A percentile compares a stretch with the other conserved stretches of the same genome.
Conservation (phyloP, 1,140 invertebrate species). For the Drosophila persimilis region DNA sequence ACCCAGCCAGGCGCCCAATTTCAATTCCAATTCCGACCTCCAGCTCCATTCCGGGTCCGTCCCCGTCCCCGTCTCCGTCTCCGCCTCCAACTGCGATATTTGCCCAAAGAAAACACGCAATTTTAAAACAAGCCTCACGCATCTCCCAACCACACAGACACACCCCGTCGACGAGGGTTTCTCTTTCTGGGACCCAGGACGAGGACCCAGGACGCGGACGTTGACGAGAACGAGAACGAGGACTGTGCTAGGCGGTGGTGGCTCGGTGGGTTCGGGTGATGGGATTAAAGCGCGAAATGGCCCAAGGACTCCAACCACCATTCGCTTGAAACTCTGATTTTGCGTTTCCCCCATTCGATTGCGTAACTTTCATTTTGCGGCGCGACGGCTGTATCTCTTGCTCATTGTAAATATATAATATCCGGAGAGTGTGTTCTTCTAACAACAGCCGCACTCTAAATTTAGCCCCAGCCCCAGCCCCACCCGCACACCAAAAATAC, state of each 20-base stretch:
- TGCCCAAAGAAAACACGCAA: conserved; percentile 57
- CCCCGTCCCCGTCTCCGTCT: too few relatives aligned
- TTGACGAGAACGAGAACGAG: neutral
- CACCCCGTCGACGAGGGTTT: conserved; percentile 37
- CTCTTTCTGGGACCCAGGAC: conserved; percentile 1
- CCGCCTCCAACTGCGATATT: conserved; percentile 6
- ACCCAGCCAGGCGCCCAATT: conserved; percentile 24
- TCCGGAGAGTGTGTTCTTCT: conserved; percentile 45
- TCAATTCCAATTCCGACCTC: conserved; percentile 21
- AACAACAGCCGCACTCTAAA: conserved; percentile 77
- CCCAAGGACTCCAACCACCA: conserved; percentile 42
- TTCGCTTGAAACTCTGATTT: conserved; percentile 50
- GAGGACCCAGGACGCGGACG: neutral
- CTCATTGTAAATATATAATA: conserved; percentile 69
- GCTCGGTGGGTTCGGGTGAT: conserved; percentile 5
- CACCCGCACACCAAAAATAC: conserved; percentile 22
- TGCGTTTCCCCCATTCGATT: conserved; percentile 61
- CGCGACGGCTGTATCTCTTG: conserved; percentile 4
- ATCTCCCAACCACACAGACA: conserved; percentile 47
- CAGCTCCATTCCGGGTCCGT: too few relatives aligned
- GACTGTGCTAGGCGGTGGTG: neutral
- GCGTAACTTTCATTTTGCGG: conserved; percentile 64
- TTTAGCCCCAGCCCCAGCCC: conserved; percentile 67
- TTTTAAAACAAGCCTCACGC: conserved; percentile 78
- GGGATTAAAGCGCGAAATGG: conserved; percentile 57